Evolutionary conservation across 2,113 vertebrate genomes (phyloP), one percentile per base, ranked within the genome.

Genomic region (Ornithorhynchus anatinus): DNA sequence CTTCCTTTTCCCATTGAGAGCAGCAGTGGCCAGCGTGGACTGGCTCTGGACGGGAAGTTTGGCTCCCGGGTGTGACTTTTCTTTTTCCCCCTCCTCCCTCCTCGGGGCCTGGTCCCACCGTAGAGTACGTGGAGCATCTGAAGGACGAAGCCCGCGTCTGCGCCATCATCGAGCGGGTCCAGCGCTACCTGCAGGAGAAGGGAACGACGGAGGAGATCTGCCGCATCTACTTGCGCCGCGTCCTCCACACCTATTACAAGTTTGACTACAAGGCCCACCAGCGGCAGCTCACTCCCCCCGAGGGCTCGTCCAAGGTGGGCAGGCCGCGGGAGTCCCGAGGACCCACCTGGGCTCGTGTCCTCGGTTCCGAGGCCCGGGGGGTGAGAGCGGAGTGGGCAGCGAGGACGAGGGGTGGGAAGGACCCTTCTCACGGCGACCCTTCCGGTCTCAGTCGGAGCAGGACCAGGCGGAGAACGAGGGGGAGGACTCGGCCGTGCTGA

Each of bases 171-270:
- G 94, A 96, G 72, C 90, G 96, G 0, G 92, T 96, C 56, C 95
- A 97, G 56, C 63, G 61, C 59, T 97, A 96, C 86, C 77, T 97
- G 87, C 93, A 96, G 75, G 90, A 75, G 72, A 96, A 95, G 68
- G 96, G 96, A 54, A 92, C 86, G 72, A 96, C 95, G 0, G 96
- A 97, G 63, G 96, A 97, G 81, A 84, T 96, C 52, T 97, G 96
- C 69, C 92, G 96, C 0, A 52, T 95, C 37, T 96, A 95, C 81
- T 69, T 96, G 42, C 92, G 94, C 42, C 90, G 95, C 64, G 95
- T 97, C 66, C 95, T 96, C 86, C 96, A 97, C 90, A 96, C 96
- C 6, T 97, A 96, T 77, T 97, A 97, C 85, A 97, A 97, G 86
- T 96, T 97, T 47, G 96, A 97, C 86, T 97, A 96, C 83, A 97